Percentiles rank a stretch among this genome's conserved stretches.
These are phyloP conservation scores for Paramuricea clavata DNA, from an alignment of 92 coral and sea anemone genomes.

Conservation along the genomic window DNA sequence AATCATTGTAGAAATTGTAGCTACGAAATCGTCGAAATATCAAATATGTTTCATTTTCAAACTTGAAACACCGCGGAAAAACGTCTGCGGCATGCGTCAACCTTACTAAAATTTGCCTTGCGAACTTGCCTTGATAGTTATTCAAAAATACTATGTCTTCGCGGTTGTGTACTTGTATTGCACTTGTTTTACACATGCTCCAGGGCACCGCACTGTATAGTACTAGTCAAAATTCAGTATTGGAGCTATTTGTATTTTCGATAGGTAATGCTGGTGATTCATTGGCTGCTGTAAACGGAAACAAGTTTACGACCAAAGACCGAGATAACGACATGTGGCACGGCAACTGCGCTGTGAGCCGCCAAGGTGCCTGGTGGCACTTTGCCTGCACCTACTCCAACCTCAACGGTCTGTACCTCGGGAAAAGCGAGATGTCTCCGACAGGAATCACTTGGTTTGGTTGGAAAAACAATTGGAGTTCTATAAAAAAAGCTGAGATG, in stretches of 20 bases:
- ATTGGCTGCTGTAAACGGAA: conserved; percentile 50
- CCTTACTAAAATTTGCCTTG: too few species aligned
- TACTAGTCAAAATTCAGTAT: too few species aligned
- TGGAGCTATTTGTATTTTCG: conserved; percentile 63
- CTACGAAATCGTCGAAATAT: too few species aligned
- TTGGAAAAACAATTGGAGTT: conserved; percentile 27
- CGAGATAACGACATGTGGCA: conserved; percentile 54
- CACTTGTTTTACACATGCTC: too few species aligned
- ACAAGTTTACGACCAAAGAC: conserved; percentile 72
- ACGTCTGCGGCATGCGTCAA: too few species aligned
- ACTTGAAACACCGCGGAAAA: too few species aligned
- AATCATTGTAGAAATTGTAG: background rate
- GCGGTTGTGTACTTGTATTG: too few species aligned
- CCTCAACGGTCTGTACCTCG: conserved; percentile 64
- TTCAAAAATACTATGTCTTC: too few species aligned
- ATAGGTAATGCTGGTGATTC: conserved; percentile 73
- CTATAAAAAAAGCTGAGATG: conserved; percentile 20
- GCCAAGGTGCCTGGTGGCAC: conserved; percentile 76
- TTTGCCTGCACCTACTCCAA: conserved; percentile 44
- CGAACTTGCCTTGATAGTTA: too few species aligned
- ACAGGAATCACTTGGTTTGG: background rate
- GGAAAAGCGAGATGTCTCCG: background rate
- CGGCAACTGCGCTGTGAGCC: conserved; percentile 50
- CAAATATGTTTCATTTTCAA: background rate
- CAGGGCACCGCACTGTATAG: too few species aligned